Evolutionary conservation across 1,140 invertebrate species (phyloP).

Genomic region (Riptortus pedestris): DNA sequence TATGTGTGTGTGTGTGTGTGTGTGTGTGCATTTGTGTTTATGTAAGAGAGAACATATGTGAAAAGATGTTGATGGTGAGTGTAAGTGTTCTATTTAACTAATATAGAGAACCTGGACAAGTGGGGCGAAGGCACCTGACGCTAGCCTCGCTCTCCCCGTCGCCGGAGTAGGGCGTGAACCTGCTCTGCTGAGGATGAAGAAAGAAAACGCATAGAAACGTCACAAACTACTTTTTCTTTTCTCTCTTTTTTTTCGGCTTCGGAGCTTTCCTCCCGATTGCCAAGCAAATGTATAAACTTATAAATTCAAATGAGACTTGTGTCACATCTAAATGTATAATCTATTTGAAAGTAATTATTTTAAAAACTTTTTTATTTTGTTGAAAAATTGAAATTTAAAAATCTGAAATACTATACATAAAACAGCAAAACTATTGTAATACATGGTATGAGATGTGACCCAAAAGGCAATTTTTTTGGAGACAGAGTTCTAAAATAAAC

Average conservation of each 20-base stretch:
- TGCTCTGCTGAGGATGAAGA: slow-evolving; percentile 30
- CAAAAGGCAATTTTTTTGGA: background rate
- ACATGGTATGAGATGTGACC: slow-evolving; percentile 1
- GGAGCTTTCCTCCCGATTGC: slow-evolving; percentile 7
- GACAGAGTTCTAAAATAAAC: background rate
- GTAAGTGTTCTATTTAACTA: slow-evolving; percentile 8
- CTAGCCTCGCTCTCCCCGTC: slow-evolving; percentile 5
- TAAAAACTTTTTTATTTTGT: no score
- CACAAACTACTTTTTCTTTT: slow-evolving; percentile 6
- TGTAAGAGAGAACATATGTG: no score
- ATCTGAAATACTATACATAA: no score
- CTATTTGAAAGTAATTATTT: no score
- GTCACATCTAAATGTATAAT: no score
- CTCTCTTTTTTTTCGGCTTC: background rate
- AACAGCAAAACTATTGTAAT: no score
- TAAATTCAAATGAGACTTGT: background rate
- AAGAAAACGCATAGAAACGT: slow-evolving; percentile 30
- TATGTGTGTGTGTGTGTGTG: no score
- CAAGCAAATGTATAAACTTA: background rate
- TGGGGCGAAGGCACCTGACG: slow-evolving; percentile 1
- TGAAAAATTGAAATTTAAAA: no score
- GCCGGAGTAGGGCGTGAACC: slow-evolving; percentile 9
- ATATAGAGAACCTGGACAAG: slow-evolving; percentile 6
- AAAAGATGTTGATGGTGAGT: background rate
- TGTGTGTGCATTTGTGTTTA: no score